A percentile compares a stretch with the other conserved stretches of the same genome.
Evolutionary conservation across 2,113 vertebrate species (phyloP).

Genomic region (Ranitomeya imitator): DNA sequence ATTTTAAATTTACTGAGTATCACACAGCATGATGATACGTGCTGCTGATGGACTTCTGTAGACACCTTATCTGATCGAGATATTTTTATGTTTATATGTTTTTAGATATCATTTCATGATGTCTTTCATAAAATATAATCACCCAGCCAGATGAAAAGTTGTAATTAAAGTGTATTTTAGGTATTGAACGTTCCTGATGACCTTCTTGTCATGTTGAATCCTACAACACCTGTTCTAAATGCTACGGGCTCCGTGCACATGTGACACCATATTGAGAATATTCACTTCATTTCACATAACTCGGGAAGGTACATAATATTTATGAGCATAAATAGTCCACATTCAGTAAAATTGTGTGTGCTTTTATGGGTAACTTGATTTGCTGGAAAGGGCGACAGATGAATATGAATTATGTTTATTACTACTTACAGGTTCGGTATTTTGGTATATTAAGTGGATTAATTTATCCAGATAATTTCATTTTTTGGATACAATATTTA

Average conservation of each 20-base stretch:
- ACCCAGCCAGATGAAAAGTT: neutral
- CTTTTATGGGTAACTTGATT: neutral
- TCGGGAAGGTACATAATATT: conserved; percentile 72
- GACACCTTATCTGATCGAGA: neutral
- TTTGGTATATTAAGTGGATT: neutral
- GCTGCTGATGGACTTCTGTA: neutral
- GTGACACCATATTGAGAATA: conserved; percentile 87
- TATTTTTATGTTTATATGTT: neutral
- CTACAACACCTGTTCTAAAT: conserved; percentile 80
- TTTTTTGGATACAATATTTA: neutral
- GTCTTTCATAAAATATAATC: neutral
- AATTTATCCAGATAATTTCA: neutral
- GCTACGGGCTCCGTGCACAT: conserved; percentile 78
- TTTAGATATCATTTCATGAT: neutral
- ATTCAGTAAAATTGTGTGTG: conserved; percentile 12
- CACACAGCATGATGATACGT: neutral
- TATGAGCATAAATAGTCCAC: conserved; percentile 29
- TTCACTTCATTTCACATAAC: conserved; percentile 80
- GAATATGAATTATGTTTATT: neutral
- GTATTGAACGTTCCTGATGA: conserved; percentile 64
- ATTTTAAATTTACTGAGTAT: neutral
- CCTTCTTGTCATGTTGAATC: conserved; percentile 69
- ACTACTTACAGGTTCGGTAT: neutral
- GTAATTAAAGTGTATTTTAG: conserved; percentile 56
- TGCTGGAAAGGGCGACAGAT: neutral